Evolutionary conservation across 1,140 invertebrate genomes (phyloP).

Genomic region (Ericerus pela): DNA sequence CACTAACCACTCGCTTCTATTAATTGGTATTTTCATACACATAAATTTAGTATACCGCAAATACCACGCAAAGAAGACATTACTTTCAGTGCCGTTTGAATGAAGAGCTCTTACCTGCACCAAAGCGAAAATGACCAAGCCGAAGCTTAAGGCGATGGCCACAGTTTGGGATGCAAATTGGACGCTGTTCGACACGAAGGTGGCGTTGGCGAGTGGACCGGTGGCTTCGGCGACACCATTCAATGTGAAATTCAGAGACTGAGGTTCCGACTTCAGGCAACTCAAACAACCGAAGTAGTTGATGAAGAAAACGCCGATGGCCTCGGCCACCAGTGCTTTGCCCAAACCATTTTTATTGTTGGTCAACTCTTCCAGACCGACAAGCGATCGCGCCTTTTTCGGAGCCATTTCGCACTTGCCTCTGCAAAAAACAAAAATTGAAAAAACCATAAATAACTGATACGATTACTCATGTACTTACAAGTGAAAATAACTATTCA

Average conservation of each 20-base stretch:
- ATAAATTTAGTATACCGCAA: no score
- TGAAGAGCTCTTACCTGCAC: slow-evolving; percentile 60
- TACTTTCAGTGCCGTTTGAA: no score
- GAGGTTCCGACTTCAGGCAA: slow-evolving; percentile 34
- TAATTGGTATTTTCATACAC: no score
- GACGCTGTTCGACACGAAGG: slow-evolving; percentile 16
- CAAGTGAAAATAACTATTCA: no score
- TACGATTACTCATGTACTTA: no score
- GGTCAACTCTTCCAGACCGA: slow-evolving; percentile 50
- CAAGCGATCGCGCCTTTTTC: not conserved
- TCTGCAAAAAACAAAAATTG: no score
- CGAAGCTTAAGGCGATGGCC: slow-evolving; percentile 72
- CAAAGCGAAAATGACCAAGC: slow-evolving; percentile 62
- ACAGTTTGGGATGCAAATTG: slow-evolving; percentile 41
- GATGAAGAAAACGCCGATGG: slow-evolving; percentile 61
- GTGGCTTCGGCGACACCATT: not conserved
- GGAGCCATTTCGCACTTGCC: not conserved
- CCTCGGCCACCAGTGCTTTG: slow-evolving; percentile 58
- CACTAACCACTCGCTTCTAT: no score
- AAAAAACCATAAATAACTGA: no score
- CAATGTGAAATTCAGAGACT: not conserved
- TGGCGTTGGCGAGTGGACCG: not conserved
- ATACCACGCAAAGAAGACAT: no score
- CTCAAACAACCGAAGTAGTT: slow-evolving; percentile 76
- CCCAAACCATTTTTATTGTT: slow-evolving; percentile 38